Percentiles rank a stretch among this genome's conserved stretches.
These are phyloP conservation scores for Varanus komodoensis DNA, from an alignment of 2,113 vertebrate species.

Conservation along the genomic window DNA sequence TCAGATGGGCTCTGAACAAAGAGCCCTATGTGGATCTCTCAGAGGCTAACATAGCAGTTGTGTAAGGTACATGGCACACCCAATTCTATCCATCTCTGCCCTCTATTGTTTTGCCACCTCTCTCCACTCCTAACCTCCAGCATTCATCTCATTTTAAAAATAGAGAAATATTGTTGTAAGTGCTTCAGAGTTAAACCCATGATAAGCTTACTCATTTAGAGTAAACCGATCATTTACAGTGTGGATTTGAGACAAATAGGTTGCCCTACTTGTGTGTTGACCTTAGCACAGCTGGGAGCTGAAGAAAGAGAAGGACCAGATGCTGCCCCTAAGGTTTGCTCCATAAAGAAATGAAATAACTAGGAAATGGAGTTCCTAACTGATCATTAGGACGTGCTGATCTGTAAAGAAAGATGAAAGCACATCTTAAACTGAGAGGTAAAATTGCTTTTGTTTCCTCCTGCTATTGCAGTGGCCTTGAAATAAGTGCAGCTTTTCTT, in stretches of 20 bases:
- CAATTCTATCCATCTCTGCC: too few relatives aligned
- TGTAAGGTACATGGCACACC: too few relatives aligned
- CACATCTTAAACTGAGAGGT: neutral
- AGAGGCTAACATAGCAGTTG: too few relatives aligned
- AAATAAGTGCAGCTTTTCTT: accelerated
- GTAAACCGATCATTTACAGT: conserved; percentile 25
- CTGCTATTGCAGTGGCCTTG: neutral
- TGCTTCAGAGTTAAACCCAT: neutral
- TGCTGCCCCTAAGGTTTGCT: conserved; percentile 16
- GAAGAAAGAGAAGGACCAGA: neutral
- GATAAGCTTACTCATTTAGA: conserved; percentile 21
- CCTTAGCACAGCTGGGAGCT: conserved; percentile 24
- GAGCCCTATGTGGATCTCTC: too few relatives aligned
- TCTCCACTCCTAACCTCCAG: neutral
- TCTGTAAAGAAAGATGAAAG: conserved; percentile 10
- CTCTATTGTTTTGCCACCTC: too few relatives aligned
- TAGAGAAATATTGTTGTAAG: neutral
- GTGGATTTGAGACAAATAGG: neutral
- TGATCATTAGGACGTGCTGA: neutral
- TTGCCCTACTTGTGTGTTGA: conserved; percentile 40
- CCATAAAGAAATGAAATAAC: neutral
- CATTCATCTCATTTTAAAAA: neutral
- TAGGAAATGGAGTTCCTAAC: neutral
- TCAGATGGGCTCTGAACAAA: too few relatives aligned
- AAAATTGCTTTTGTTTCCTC: neutral